Percentiles rank a stretch among this genome's conserved stretches.
These are phyloP conservation scores for Plutella xylostella DNA, from an alignment of 2,888 invertebrate genomes.

Conservation along the genomic window DNA sequence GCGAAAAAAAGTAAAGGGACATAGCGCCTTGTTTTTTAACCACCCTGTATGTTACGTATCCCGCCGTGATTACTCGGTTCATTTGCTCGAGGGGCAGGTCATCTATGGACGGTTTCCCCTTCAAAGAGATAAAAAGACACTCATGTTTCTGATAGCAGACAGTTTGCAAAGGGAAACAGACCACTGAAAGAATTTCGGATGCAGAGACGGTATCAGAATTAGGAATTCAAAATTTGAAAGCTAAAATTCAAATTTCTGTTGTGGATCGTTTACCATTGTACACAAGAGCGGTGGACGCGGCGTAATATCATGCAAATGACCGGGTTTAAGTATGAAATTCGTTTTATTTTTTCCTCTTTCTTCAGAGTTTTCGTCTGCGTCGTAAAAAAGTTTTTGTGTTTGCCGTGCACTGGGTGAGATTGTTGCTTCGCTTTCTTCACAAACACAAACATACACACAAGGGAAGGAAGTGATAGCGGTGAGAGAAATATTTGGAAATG, in stretches of 20 bases:
- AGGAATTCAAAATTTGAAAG: slow-evolving; percentile 32
- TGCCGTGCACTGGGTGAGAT: slow-evolving; percentile 45
- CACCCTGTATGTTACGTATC: slow-evolving; percentile 31
- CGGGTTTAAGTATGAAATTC: slow-evolving; percentile 50
- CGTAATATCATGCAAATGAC: slow-evolving; percentile 61
- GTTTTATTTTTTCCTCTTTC: slow-evolving; percentile 48
- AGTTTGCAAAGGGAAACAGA: slow-evolving; percentile 19
- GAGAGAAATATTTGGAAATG: too few relatives aligned
- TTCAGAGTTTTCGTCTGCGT: slow-evolving; percentile 38
- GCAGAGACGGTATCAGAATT: slow-evolving; percentile 35
- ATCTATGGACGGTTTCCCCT: slow-evolving; percentile 1
- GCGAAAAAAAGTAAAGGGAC: slow-evolving; percentile 44
- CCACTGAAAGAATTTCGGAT: too few relatives aligned
- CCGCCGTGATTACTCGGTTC: slow-evolving; percentile 44
- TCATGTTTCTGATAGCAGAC: background rate
- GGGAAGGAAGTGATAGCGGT: too few relatives aligned
- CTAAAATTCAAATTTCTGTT: slow-evolving; percentile 40
- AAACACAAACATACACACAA: too few relatives aligned
- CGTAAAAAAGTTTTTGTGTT: slow-evolving; percentile 52
- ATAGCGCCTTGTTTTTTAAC: slow-evolving; percentile 26
- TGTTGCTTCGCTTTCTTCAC: too few relatives aligned
- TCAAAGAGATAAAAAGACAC: background rate
- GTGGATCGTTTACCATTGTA: slow-evolving; percentile 44
- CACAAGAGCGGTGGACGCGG: slow-evolving; percentile 37
- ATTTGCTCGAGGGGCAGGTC: slow-evolving; percentile 33